Percentiles rank a stretch among this genome's conserved stretches.
Evolutionary conservation across 2,113 vertebrate genomes (phyloP).

Genomic region (Furnarius figulus): DNA sequence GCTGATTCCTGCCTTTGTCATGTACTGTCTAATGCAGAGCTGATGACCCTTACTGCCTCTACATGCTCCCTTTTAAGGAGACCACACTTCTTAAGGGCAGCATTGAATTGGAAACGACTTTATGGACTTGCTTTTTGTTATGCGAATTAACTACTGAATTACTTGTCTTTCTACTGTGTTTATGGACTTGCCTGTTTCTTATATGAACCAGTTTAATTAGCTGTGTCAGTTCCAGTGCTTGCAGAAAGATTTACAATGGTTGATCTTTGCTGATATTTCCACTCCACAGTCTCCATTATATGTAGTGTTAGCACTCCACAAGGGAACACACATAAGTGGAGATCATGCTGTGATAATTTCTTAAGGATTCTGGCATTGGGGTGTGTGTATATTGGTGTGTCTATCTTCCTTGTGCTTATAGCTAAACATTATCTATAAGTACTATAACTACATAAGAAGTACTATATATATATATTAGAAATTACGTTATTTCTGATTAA

Average conservation of each 20-base stretch:
- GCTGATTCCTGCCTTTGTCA: not conserved
- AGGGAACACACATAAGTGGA: not conserved
- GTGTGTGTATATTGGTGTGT: not conserved
- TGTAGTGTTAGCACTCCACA: not conserved
- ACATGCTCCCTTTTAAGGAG: not conserved
- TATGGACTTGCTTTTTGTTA: constrained; percentile 68
- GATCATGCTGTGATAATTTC: not conserved
- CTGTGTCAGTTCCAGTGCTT: constrained; percentile 24
- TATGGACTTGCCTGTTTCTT: constrained; percentile 46
- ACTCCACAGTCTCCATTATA: not conserved
- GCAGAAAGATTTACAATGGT: constrained; percentile 28
- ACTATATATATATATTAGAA: not conserved
- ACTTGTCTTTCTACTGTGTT: constrained; percentile 39
- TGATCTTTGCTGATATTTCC: constrained; percentile 30
- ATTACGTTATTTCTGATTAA: not conserved
- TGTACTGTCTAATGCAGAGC: not conserved
- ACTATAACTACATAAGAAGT: not conserved
- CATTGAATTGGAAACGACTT: constrained; percentile 39
- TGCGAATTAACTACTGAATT: constrained; percentile 42
- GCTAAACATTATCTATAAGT: not conserved
- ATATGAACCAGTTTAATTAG: constrained; percentile 45
- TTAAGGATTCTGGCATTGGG: not conserved
- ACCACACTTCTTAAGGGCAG: not conserved
- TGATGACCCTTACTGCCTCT: constrained; percentile 13
- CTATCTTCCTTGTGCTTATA: not conserved